These are phyloP conservation scores for Labeo catla DNA, from an alignment of 2,113 vertebrate species.

Conservation along the genomic window DNA sequence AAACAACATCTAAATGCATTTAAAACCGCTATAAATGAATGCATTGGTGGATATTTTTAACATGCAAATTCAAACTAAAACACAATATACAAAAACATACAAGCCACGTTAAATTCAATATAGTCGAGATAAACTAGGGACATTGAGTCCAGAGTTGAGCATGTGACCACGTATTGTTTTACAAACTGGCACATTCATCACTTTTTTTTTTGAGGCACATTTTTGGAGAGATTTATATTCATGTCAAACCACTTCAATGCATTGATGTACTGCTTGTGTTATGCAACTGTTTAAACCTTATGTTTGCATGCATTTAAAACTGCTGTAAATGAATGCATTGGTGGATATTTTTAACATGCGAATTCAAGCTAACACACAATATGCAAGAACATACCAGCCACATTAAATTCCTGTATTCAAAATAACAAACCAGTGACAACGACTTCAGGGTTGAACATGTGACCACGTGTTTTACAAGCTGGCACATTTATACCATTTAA, in stretches of 20 bases:
- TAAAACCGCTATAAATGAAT: no score
- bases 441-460: no score
- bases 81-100: background rate
- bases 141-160: no score
- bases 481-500: no score
- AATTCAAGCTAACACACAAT: background rate
- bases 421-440: background rate
- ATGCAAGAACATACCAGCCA: background rate
- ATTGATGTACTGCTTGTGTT: background rate
- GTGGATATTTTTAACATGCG: background rate
- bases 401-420: background rate
- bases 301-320: background rate
- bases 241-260: background rate
- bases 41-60: background rate
- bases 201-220: background rate
- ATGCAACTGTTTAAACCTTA: background rate
- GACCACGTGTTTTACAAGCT: no score
- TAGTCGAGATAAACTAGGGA: no score
- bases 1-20: no score
- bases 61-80: background rate
- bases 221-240: background rate
- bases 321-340: background rate
- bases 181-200: no score
- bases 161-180: no score
- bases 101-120: background rate